Base-by-base conservation (phyloP, 2,113 vertebrate genomes). In the Euleptes europaea region DNA sequence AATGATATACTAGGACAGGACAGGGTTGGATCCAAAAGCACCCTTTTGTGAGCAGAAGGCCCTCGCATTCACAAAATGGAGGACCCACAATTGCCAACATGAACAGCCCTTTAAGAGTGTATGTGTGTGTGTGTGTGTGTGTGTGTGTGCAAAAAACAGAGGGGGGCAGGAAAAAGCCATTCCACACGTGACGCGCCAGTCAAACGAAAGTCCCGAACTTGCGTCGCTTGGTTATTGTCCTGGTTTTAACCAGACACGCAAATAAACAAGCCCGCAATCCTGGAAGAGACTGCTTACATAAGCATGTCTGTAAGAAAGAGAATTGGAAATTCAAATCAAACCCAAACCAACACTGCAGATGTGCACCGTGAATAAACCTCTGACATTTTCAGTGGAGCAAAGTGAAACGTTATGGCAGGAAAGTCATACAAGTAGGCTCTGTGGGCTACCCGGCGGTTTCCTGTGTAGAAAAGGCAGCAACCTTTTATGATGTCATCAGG, bases 361-460 rank as follows among this genome's bases (percentile, higher is more conserved):
- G 47, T 28, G 42, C 19, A 57, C 77, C 31, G 26, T 54, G 26
- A 6, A 23, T 13, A 77, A 40, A 33, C 33, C 21, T 84, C 35
- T 28, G 40, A 15, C 10, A 71, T 72, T 78, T 44, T 40, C 10
- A 79, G 28, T 21, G 38, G 14, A 54, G 12, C 44, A 77, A 78
- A n/a, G 5, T 2, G 31, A 49, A 26, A 47, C 80, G 5, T 4
- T 51, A 66, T 49, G 40, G 19, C 17, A 87, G 23, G 21, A 57
- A 44, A 51, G 26, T 33, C n/a, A 13, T 6, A 4, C 17, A 85
- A 87, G 86, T 40, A 72, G 26, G 47, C 10, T 44, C 81, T 35
- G 12, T 66, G 13, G 19, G 81, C n/a, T 35, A 51, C 67, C 65
- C 72, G 10, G 49, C 72, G 82, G 63, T 69, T 88, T 91, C 75